Evolutionary conservation across 2,888 invertebrate species (phyloP).

Genomic region (Nesidiocoris tenuis): DNA sequence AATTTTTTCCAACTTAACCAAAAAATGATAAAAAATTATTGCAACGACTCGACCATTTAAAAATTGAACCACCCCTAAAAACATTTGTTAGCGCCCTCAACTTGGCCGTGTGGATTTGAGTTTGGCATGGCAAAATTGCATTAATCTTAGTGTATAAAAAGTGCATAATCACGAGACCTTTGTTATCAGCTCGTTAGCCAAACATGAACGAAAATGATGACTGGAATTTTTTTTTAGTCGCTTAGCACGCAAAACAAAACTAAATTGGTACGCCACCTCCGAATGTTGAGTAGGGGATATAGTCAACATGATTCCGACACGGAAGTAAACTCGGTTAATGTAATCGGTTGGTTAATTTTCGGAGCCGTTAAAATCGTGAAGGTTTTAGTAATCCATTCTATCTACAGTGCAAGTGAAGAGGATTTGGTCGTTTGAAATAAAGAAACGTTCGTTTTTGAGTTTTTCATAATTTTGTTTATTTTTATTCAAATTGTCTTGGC

Average conservation of each 20-base stretch:
- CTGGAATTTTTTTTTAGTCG: slow-evolving; percentile 30
- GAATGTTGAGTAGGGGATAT: slow-evolving; percentile 16
- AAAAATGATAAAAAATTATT: no score
- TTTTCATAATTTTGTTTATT: slow-evolving; percentile 38
- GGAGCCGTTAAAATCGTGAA: slow-evolving; percentile 22
- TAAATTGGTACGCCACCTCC: slow-evolving; percentile 24
- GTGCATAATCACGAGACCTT: slow-evolving; percentile 23
- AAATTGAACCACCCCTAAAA: slow-evolving; percentile 29
- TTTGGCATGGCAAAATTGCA: slow-evolving; percentile 11
- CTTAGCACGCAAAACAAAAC: slow-evolving; percentile 36
- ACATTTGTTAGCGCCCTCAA: slow-evolving; percentile 45
- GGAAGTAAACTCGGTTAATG: slow-evolving; percentile 30
- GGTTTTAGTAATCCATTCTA: slow-evolving; percentile 27
- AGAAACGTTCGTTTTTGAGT: slow-evolving; percentile 37
- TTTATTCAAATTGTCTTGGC: slow-evolving; percentile 40
- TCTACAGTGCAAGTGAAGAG: slow-evolving; percentile 39
- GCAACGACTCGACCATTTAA: not conserved
- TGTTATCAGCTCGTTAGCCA: slow-evolving; percentile 38
- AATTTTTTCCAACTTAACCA: no score
- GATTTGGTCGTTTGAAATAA: slow-evolving; percentile 43
- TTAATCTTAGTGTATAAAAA: slow-evolving; percentile 29
- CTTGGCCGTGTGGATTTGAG: slow-evolving; percentile 49
- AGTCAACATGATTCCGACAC: slow-evolving; percentile 14
- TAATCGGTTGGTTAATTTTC: slow-evolving; percentile 26
- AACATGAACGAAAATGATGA: slow-evolving; percentile 21